A percentile compares a stretch with the other conserved stretches of the same genome.
Evolutionary conservation across 2,888 invertebrate genomes (phyloP).

Genomic region (Cryptophagus acutangulus): DNA sequence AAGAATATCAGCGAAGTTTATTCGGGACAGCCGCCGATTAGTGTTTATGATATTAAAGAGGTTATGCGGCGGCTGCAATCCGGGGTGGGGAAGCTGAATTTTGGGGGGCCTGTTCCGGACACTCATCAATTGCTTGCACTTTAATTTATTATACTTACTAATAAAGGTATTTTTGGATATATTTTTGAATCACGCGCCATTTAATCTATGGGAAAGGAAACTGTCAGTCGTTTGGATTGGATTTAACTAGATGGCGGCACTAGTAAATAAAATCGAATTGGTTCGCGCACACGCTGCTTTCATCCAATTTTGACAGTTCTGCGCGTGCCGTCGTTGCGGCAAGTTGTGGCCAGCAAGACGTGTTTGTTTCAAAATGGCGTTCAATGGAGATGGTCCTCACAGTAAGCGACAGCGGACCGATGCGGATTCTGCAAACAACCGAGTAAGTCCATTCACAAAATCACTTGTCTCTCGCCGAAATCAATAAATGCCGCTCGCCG

Average conservation of each 20-base stretch:
- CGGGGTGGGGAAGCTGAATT: slow-evolving; percentile 48
- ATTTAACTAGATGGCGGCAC: slow-evolving; percentile 21
- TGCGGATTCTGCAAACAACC: slow-evolving; percentile 46
- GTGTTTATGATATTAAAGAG: slow-evolving; percentile 77
- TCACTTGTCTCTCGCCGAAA: too few species aligned
- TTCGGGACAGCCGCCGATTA: slow-evolving; percentile 66
- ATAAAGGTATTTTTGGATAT: too few species aligned
- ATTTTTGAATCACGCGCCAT: too few species aligned
- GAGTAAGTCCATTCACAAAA: too few species aligned
- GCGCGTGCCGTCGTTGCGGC: slow-evolving; percentile 43
- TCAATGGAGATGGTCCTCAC: slow-evolving; percentile 61
- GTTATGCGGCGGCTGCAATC: slow-evolving; percentile 68
- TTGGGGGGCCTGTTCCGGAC: slow-evolving; percentile 49
- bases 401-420: slow-evolving; percentile 50
- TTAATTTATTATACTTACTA: too few species aligned
- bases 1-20: slow-evolving; percentile 49
- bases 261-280: slow-evolving; percentile 21
- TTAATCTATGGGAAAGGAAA: too few species aligned
- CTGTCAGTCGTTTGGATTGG: too few species aligned
- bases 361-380: slow-evolving; percentile 66
- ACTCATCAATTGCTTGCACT: slow-evolving; percentile 42
- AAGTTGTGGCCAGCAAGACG: slow-evolving; percentile 15
- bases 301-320: slow-evolving; percentile 43
- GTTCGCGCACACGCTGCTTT: slow-evolving; percentile 29
- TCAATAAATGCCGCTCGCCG: too few species aligned